A percentile compares a stretch with the other conserved stretches of the same genome.
Conservation (phyloP, 1,140 invertebrate genomes). For the Alviniconcha marisindica region DNA sequence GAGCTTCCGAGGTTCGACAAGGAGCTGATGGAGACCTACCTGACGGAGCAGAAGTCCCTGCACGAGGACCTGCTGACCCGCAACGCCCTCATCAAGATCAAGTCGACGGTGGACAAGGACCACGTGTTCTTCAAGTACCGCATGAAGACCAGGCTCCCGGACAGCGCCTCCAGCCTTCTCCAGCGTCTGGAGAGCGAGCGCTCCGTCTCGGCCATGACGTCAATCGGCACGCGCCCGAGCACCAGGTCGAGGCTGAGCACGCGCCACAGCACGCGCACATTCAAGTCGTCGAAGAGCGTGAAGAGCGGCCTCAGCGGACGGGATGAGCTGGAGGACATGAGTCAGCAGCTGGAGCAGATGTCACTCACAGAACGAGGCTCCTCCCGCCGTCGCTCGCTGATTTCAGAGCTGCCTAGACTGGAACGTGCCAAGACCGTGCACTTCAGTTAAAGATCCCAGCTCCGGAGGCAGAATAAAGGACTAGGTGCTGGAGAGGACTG, state of each 20-base stretch:
- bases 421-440: constrained; percentile 19
- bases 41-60: constrained; percentile 45
- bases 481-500: background rate
- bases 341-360: background rate
- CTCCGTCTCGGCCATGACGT: background rate
- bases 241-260: background rate
- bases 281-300: constrained; percentile 16
- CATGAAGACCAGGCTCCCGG: constrained; percentile 39
- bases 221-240: background rate
- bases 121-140: constrained; percentile 47
- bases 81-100: constrained; percentile 49
- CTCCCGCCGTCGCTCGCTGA: background rate
- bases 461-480: background rate
- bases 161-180: constrained; percentile 17
- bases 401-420: background rate
- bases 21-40: constrained; percentile 49
- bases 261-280: background rate
- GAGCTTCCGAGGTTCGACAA: constrained; percentile 50
- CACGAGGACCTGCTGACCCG: constrained; percentile 55
- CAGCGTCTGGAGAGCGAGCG: constrained; percentile 32
- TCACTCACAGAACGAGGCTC: background rate
- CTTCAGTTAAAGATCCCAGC: background rate
- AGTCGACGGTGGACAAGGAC: constrained; percentile 31
- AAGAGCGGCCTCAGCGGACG: background rate
- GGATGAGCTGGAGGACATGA: background rate